phyloP scores from a whole-genome alignment of 2,888 invertebrate species.

The Cephus nigrinus region DNA sequence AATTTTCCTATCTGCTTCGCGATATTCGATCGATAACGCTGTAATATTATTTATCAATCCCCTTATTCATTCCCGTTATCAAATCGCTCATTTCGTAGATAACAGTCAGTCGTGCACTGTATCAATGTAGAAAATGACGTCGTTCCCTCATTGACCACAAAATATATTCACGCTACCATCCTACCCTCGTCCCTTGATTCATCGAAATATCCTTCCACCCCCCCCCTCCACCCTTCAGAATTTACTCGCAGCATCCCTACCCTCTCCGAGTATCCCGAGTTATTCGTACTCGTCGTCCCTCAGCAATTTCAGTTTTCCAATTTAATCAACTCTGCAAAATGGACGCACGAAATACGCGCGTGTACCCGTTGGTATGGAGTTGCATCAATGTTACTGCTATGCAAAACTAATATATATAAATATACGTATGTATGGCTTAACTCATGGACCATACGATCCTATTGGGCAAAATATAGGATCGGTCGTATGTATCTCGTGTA shows the following conservation, averaged over 20 bases:
- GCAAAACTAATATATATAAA: neutral
- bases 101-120: neutral
- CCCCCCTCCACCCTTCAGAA: neutral
- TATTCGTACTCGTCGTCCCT: neutral
- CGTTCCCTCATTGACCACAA: neutral
- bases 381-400: neutral
- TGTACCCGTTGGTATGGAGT: neutral
- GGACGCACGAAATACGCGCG: neutral
- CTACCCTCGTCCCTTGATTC: neutral
- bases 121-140: neutral
- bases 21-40: neutral
- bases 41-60: neutral
- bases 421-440: neutral
- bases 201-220: neutral
- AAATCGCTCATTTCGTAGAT: neutral
- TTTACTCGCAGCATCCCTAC: neutral
- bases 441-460: neutral
- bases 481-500: neutral
- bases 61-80: neutral
- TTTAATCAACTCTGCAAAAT: constrained; percentile 4
- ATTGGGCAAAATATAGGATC: no score
- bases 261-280: neutral
- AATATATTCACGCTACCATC: neutral
- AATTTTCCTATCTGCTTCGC: neutral
- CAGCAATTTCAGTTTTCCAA: constrained; percentile 9